phyloP scores from a whole-genome alignment of 2,797 vertebrate species.

The Enteromius unitaeniatus region DNA sequence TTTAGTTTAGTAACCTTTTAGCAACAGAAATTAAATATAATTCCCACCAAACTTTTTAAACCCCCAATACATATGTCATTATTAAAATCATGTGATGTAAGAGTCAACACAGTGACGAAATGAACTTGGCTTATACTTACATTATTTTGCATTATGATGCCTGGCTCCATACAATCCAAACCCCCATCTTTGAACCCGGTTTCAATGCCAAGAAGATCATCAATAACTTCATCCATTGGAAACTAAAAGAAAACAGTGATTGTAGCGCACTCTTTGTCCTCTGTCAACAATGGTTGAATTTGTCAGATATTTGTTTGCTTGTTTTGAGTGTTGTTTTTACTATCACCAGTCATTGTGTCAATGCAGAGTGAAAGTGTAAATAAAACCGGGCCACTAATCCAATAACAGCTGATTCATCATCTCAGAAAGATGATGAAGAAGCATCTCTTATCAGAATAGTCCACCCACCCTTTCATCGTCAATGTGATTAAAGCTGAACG shows the following conservation, averaged over 20 bases:
- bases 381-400: conserved; percentile 61
- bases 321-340: conserved; percentile 27
- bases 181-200: conserved; percentile 91
- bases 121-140: conserved; percentile 81
- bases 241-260: conserved; percentile 79
- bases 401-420: conserved; percentile 62
- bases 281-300: not conserved
- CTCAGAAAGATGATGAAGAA: conserved; percentile 50
- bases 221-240: conserved; percentile 95
- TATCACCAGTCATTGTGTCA: conserved; percentile 33
- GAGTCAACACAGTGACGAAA: not conserved
- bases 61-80: not conserved
- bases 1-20: not conserved
- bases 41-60: not conserved
- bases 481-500: conserved; percentile 67
- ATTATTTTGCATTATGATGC: conserved; percentile 90
- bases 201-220: conserved; percentile 93
- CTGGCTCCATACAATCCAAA: conserved; percentile 87
- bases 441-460: conserved; percentile 67
- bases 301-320: conserved; percentile 5
- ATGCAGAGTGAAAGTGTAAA: conserved; percentile 42
- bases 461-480: conserved; percentile 51
- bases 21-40: not conserved
- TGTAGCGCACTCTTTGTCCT: conserved; percentile 61
- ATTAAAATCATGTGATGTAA: not conserved